A percentile compares a stretch with the other conserved stretches of the same genome.
Evolutionary conservation across 53 echinoderm and acorn worm species (phyloP).

Genomic region (Zoroaster sp.): DNA sequence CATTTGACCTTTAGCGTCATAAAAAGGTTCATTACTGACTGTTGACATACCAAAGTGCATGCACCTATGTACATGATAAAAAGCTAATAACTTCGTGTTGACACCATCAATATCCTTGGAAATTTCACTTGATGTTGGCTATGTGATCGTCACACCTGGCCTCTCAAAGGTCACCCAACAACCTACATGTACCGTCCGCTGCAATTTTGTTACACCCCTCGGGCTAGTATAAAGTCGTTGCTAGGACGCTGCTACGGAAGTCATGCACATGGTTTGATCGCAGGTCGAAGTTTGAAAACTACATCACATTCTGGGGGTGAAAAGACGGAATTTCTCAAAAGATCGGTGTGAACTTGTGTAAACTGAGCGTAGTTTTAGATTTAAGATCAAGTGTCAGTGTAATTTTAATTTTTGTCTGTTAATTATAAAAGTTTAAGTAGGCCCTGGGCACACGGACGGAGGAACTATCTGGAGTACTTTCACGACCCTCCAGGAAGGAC

Average conservation of each 20-base stretch:
- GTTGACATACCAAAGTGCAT: neutral
- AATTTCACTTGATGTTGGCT: neutral
- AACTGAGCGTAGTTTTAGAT: no score
- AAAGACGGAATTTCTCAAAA: no score
- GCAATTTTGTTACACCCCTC: neutral
- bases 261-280: neutral
- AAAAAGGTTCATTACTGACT: neutral
- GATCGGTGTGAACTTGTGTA: no score
- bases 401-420: no score
- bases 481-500: neutral
- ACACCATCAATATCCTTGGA: neutral
- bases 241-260: slow-evolving; percentile 37
- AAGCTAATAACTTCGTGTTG: neutral
- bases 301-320: no score
- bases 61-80: neutral
- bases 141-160: neutral
- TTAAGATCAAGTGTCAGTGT: no score
- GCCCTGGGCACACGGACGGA: no score
- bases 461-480: neutral
- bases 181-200: no score
- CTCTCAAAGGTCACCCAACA: neutral
- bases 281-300: no score
- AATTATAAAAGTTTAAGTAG: no score
- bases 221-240: neutral
- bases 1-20: neutral